Percentiles rank a stretch among this genome's conserved stretches.
These are phyloP conservation scores for Andrena chrysosceles DNA, from an alignment of 2,888 invertebrate species.

Conservation along the genomic window DNA sequence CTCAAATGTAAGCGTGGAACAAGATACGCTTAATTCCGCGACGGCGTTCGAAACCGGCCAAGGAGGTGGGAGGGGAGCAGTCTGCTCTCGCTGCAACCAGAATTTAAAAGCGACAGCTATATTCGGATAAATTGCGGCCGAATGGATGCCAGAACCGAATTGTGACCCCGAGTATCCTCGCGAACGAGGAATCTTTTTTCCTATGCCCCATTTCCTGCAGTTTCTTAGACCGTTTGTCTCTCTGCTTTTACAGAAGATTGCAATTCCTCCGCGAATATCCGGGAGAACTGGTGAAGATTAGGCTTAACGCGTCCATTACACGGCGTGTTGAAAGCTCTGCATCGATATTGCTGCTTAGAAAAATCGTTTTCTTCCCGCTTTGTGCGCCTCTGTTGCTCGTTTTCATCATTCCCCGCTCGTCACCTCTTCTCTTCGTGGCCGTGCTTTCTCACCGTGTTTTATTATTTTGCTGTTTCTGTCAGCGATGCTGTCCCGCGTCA, in stretches of 20 bases:
- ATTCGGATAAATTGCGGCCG: slow-evolving; percentile 14
- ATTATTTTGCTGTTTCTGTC: slow-evolving; percentile 20
- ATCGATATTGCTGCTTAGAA: neutral
- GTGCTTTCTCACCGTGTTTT: neutral
- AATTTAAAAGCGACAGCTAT: slow-evolving; percentile 54
- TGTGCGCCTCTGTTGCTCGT: neutral
- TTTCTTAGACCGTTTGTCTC: neutral
- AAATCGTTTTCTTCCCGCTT: neutral
- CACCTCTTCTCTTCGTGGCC: neutral
- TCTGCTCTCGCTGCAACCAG: slow-evolving; percentile 51
- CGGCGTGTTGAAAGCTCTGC: neutral
- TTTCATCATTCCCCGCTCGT: neutral
- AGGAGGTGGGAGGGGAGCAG: slow-evolving; percentile 9
- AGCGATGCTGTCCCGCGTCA: slow-evolving; percentile 25
- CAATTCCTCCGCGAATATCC: neutral
- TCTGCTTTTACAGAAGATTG: neutral
- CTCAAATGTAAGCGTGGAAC: slow-evolving; percentile 49
- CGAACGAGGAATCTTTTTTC: neutral
- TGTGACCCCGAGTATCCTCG: neutral
- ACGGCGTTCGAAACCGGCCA: slow-evolving; percentile 40
- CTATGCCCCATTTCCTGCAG: neutral
- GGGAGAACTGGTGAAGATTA: neutral
- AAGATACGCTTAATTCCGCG: slow-evolving; percentile 60
- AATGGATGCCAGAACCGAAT: slow-evolving; percentile 8
- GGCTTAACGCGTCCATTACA: neutral